Evolutionary conservation across 2,113 vertebrate genomes (phyloP), one percentile per base, ranked within the genome.

Genomic region (Spea bombifrons): DNA sequence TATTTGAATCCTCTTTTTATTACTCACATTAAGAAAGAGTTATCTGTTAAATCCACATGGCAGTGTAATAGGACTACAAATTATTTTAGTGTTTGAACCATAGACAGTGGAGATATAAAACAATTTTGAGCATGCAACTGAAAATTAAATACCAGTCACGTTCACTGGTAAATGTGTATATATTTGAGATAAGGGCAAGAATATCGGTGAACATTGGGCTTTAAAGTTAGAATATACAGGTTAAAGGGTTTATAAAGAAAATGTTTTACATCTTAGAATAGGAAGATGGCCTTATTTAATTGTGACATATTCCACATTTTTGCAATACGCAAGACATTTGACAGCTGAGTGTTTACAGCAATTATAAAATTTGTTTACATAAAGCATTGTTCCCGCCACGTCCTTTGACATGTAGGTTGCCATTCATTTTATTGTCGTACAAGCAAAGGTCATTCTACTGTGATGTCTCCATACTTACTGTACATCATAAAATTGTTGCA

Each of bases 121-220:
- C 44, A 68, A 47, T 47, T 47, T 45, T 15, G 4, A 47, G 66
- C 8, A 48, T 47, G 43, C 46, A 47, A 68, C 47, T 48, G 47
- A 68, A 45, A 17, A 68, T 68, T 45, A 68, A 68, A 68, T 10
- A 68, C 66, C 47, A 12, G 15, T 45, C 66, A 68, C 46, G 47
- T 68, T 47, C 45, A 68, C 46, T 68, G 15, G 47, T 68, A 68
- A 45, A 30, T 47, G 66, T 68, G 66, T 68, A 15, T 43, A 45
- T 68, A 45, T 47, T 68, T 68, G 43, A 45, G 45, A 68, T 68
- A 68, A 68, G 3, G 15, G 66, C 15, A 68, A 68, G 66, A 68
- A 8, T 68, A 46, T 15, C 44, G 47, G 66, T 68, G 44, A 68
- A 45, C 66, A 47, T 46, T 47, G 13, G 45, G 66, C 12, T 47